Percentiles rank a stretch among this genome's conserved stretches.
phyloP scores from a whole-genome alignment of 2,797 vertebrate species.

The Nothura maculosa region DNA sequence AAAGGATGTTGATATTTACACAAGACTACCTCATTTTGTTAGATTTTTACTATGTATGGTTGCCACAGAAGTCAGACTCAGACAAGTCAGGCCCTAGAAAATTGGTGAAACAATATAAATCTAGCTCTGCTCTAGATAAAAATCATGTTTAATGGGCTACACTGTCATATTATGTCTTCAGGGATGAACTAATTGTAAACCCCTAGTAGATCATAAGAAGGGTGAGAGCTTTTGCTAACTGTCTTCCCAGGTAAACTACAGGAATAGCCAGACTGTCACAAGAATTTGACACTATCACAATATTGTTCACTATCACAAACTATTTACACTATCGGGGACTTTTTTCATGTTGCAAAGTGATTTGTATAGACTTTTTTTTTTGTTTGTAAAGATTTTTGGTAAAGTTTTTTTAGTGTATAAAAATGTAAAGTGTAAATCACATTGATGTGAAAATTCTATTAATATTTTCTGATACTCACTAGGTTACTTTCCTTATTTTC shows the following conservation, averaged over 20 bases:
- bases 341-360: neutral
- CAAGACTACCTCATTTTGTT: neutral
- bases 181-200: neutral
- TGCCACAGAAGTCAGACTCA: neutral
- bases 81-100: neutral
- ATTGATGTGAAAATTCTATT: neutral
- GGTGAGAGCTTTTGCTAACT: neutral
- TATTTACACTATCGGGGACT: too few species aligned
- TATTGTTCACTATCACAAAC: too few species aligned
- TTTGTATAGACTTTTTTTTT: neutral
- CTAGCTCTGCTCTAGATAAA: neutral
- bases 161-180: neutral
- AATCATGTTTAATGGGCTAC: neutral
- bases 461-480: neutral
- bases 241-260: neutral
- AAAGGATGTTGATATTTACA: neutral
- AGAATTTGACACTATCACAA: too few species aligned
- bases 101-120: neutral
- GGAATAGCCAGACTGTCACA: neutral
- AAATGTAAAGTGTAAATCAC: neutral
- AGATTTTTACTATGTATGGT: neutral
- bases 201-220: neutral
- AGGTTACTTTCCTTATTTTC: neutral
- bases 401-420: neutral
- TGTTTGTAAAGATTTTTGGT: too few species aligned